Evolutionary conservation across 2,888 invertebrate species (phyloP), one percentile per base, ranked within the genome.

Genomic region (Imbricaverruca yamaguchii): DNA sequence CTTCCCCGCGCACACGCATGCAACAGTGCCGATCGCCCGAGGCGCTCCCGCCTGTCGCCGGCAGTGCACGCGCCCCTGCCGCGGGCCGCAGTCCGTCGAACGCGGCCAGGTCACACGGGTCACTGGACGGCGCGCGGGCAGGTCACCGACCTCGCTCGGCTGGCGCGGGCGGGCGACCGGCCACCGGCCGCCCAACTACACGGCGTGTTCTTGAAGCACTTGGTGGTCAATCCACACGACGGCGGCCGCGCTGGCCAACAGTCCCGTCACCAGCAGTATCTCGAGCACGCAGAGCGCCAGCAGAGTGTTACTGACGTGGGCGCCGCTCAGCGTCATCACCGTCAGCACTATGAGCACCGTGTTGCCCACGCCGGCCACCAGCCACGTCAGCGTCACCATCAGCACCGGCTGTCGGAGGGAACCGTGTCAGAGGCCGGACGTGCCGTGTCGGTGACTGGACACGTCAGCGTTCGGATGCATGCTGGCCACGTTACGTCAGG

Each of bases 141-240:
- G 39, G 39, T 39, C 39, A 39, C 39, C 39, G 39, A 39, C 39
- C 2, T 39, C 39, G 39, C 39, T 39, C 39, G 39, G 39, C 39
- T 39, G 39, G 39, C 4, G 39, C 39, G 39, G 39, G 39, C 39
- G 39, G 39, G 2, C 39, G 39, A 39, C 39, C 39, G 39, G 39
- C 39, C 39, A 39, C 39, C 39, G 39, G 2, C 4, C 39, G 39
- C 39, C 1, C 39, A 59, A 10, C 74, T 74, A 74, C 55, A 74
- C 74, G 8, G 55, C 21, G 55, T 74, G 74, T 21, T 74, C 74
- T 21, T 53, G 74, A 8, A 74, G 55, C 53, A 74, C 55, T 18
- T 55, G 74, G 55, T 21, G 55, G 74, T 74, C 74, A 15, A 74
- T 74, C 74, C 55, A 74, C 74, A 74, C 74, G 9, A 74, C 74